phyloP scores from a whole-genome alignment of 1,140 invertebrate genomes.

The Drosophila rufa region DNA sequence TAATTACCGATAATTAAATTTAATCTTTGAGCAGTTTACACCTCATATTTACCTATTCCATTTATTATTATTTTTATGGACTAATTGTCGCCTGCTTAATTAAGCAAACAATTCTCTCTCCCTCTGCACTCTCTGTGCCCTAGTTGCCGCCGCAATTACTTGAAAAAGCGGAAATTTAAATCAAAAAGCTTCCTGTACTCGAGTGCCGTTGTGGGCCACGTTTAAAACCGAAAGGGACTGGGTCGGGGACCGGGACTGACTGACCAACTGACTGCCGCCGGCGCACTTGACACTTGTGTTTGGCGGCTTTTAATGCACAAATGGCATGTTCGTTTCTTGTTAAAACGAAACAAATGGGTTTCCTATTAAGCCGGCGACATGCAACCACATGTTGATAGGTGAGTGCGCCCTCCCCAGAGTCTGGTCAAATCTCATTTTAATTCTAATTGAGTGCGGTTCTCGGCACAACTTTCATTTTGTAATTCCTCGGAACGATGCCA shows the following conservation, averaged over 20 bases:
- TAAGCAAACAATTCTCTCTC: background rate
- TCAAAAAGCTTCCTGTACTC: conserved; percentile 46
- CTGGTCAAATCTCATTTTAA: conserved; percentile 68
- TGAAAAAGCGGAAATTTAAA: conserved; percentile 53
- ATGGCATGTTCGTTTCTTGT: conserved; percentile 71
- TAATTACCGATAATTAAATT: background rate
- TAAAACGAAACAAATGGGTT: conserved; percentile 65
- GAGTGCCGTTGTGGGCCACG: conserved; percentile 12
- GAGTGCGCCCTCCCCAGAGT: background rate
- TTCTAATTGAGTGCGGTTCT: conserved; percentile 41
- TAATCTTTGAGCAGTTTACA: background rate
- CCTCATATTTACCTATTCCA: background rate
- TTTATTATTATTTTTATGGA: conserved; percentile 2
- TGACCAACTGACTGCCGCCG: conserved; percentile 50
- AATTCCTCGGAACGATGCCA: conserved; percentile 41
- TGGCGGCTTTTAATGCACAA: conserved; percentile 71
- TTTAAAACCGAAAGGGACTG: conserved; percentile 40
- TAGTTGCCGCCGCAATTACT: conserved; percentile 36
- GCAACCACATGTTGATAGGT: conserved; percentile 54
- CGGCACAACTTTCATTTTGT: conserved; percentile 65
- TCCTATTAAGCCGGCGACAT: conserved; percentile 59
- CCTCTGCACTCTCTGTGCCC: conserved; percentile 9
- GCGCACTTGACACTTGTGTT: conserved; percentile 72
- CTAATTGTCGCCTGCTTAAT: conserved; percentile 3
- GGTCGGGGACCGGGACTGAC: background rate